Conservation (phyloP, 92 coral and sea anemone species). For the Zoanthus sansibaricus region DNA sequence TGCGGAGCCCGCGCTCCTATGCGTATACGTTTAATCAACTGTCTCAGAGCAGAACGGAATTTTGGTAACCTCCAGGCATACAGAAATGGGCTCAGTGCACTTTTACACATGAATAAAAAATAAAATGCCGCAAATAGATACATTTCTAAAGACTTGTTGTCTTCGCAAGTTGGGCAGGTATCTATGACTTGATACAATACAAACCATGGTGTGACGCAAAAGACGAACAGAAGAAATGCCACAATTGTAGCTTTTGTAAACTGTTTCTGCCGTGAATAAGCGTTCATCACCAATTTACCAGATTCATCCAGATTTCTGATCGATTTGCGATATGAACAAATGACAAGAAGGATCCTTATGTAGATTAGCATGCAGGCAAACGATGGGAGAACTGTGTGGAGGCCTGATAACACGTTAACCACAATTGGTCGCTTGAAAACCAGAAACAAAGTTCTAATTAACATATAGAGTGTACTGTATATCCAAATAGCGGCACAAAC, state of each 20-base stretch:
- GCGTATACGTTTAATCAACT: slow-evolving; percentile 17
- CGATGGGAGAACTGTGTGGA: slow-evolving; percentile 81
- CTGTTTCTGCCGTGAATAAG: slow-evolving; percentile 73
- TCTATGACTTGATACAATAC: slow-evolving; percentile 77
- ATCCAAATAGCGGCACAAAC: slow-evolving; percentile 61
- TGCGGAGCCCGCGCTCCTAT: slow-evolving; percentile 21
- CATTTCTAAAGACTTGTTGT: slow-evolving; percentile 72
- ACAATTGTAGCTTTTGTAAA: slow-evolving; percentile 71
- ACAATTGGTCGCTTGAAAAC: slow-evolving; percentile 41
- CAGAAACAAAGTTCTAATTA: slow-evolving; percentile 54
- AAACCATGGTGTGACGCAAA: slow-evolving; percentile 84
- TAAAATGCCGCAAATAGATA: slow-evolving; percentile 71
- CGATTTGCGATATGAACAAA: slow-evolving; percentile 56
- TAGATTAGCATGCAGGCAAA: slow-evolving; percentile 64
- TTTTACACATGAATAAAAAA: slow-evolving; percentile 74
- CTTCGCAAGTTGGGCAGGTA: slow-evolving; percentile 77
- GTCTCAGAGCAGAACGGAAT: slow-evolving; percentile 65
- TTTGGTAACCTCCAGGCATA: slow-evolving; percentile 85
- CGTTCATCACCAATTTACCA: slow-evolving; percentile 69
- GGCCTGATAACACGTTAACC: slow-evolving; percentile 68
- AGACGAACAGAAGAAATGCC: slow-evolving; percentile 63
- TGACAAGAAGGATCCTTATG: slow-evolving; percentile 45
- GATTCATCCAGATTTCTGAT: slow-evolving; percentile 66
- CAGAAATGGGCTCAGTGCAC: slow-evolving; percentile 74
- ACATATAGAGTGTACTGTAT: slow-evolving; percentile 70